These are phyloP conservation scores for Rhynchopsitta pachyrhyncha DNA, from an alignment of 2,113 vertebrate species.

Conservation along the genomic window DNA sequence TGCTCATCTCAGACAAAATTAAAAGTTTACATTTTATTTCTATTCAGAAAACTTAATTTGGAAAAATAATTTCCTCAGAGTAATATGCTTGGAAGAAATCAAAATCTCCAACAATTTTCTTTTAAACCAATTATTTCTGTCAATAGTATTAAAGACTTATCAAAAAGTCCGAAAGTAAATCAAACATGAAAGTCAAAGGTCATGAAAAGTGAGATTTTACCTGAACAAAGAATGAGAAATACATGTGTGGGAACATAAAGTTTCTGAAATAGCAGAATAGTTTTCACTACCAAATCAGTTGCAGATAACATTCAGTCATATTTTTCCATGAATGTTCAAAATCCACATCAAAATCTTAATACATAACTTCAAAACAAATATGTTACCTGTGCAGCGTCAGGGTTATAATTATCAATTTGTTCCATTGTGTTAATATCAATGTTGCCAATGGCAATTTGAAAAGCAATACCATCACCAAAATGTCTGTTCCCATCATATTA, in stretches of 20 bases:
- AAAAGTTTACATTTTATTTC: not conserved
- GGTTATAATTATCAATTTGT: conserved; percentile 86
- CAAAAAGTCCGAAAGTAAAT: not conserved
- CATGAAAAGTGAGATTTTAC: not conserved
- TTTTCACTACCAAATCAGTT: not conserved
- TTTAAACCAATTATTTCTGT: not conserved
- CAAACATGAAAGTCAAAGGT: not conserved
- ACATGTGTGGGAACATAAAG: rapidly evolving
- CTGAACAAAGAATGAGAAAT: not conserved
- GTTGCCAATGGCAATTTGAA: conserved; percentile 94
- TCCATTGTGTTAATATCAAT: conserved; percentile 86
- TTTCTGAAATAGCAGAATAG: not conserved
- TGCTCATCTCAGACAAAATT: not conserved
- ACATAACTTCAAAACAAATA: not conserved
- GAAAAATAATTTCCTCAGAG: not conserved
- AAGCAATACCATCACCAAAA: conserved; percentile 82
- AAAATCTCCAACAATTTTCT: not conserved
- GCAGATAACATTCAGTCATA: not conserved
- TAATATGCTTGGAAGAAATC: not conserved
- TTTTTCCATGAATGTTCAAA: not conserved
- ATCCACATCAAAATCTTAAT: not conserved
- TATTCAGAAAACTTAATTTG: not conserved
- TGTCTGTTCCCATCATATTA: conserved; percentile 78
- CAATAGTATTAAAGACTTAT: not conserved
- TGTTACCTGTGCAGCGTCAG: conserved; percentile 73